Percentiles rank a stretch among this genome's conserved stretches.
Evolutionary conservation across 1,140 invertebrate genomes (phyloP).

Genomic region (Hyles vespertilio): DNA sequence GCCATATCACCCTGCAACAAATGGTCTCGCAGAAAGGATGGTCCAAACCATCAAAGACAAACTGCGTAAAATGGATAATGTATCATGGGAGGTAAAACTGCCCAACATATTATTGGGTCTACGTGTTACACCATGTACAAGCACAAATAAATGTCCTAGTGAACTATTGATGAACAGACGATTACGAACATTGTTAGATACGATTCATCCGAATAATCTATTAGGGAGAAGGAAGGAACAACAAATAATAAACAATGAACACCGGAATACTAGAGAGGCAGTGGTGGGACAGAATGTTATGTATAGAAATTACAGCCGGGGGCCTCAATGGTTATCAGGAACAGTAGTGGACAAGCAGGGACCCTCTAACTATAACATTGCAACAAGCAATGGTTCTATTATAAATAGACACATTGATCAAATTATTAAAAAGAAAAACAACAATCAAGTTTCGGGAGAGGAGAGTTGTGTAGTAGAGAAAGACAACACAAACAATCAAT

Average conservation of each 20-base stretch:
- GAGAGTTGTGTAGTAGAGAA: no score
- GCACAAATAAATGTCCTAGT: slow-evolving; percentile 14
- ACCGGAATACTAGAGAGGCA: slow-evolving; percentile 10
- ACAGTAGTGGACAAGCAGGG: slow-evolving; percentile 10
- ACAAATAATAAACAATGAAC: slow-evolving; percentile 14
- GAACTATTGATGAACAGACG: slow-evolving; percentile 17
- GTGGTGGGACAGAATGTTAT: slow-evolving; percentile 13
- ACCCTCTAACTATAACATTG: slow-evolving; percentile 10
- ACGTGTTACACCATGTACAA: slow-evolving; percentile 14
- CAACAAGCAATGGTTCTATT: slow-evolving; percentile 6
- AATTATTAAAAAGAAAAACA: no score
- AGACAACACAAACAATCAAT: no score
- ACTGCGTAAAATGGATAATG: slow-evolving; percentile 18
- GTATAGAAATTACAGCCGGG: slow-evolving; percentile 14
- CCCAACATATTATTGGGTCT: slow-evolving; percentile 19
- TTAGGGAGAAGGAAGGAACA: slow-evolving; percentile 8
- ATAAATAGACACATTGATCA: slow-evolving; percentile 9
- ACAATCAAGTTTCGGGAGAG: no score
- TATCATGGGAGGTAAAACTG: slow-evolving; percentile 19
- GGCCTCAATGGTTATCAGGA: slow-evolving; percentile 14
- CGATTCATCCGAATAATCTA: slow-evolving; percentile 15
- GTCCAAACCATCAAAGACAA: slow-evolving; percentile 23
- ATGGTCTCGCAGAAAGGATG: slow-evolving; percentile 21
- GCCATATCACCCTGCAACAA: slow-evolving; percentile 21
- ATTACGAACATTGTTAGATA: slow-evolving; percentile 16